These are phyloP conservation scores for Xanthorhoe spadicearia DNA, from an alignment of 2,888 invertebrate species.

Conservation along the genomic window DNA sequence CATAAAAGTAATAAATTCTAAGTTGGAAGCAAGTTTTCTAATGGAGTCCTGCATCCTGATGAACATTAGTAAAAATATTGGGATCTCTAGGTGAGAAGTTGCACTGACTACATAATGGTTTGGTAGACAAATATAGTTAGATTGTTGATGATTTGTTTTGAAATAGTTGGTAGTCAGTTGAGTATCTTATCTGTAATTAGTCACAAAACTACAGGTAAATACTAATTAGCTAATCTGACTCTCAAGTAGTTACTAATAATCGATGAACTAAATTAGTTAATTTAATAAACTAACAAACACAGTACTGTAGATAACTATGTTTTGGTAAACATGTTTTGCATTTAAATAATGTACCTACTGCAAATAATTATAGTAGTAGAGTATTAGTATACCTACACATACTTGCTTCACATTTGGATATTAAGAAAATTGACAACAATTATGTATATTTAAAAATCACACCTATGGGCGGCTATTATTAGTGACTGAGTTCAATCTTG, in stretches of 20 bases:
- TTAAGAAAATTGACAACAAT: not conserved
- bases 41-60: not conserved
- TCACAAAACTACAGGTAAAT: not conserved
- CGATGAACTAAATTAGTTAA: no score
- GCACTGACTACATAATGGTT: not conserved
- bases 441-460: not conserved
- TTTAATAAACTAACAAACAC: no score
- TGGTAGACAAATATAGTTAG: not conserved
- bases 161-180: not conserved
- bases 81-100: not conserved
- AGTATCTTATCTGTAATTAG: not conserved
- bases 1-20: not conserved
- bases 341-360: no score
- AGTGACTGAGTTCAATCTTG: no score
- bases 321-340: no score
- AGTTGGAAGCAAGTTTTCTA: not conserved
- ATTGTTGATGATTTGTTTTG: not conserved
- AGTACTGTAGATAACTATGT: no score
- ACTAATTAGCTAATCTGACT: not conserved
- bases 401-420: not conserved
- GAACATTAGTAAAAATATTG: not conserved
- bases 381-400: not conserved
- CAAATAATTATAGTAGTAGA: no score
- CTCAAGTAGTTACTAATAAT: not conserved
- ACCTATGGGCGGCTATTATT: not conserved